A percentile compares a stretch with the other conserved stretches of the same genome.
phyloP scores from a whole-genome alignment of 2,888 invertebrate species.

The Archips xylosteana region DNA sequence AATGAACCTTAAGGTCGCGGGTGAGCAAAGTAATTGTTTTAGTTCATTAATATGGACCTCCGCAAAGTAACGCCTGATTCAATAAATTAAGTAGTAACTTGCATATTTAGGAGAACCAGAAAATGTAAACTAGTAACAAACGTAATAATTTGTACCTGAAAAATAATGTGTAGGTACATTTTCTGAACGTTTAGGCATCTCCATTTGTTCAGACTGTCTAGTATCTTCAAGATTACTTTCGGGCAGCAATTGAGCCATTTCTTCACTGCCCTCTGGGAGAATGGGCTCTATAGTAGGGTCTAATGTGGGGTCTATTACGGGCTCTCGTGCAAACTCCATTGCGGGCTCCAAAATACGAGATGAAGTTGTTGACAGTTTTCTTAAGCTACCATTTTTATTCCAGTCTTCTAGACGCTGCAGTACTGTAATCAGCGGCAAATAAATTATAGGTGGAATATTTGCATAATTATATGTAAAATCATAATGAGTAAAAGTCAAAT shows the following conservation, averaged over 20 bases:
- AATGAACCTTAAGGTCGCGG: no score
- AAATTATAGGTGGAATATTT: neutral
- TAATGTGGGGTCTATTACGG: neutral
- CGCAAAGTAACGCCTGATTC: no score
- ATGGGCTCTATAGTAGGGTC: neutral
- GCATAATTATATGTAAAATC: no score
- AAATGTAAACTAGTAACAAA: no score
- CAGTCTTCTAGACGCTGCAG: neutral
- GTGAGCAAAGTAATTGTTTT: no score
- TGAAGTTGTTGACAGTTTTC: neutral
- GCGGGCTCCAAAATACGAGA: neutral
- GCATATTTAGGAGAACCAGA: no score
- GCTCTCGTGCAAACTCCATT: neutral
- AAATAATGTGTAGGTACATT: neutral
- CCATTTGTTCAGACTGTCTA: neutral
- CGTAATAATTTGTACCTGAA: no score
- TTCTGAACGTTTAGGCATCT: neutral
- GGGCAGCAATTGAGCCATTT: neutral
- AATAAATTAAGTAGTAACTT: neutral
- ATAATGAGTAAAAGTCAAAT: neutral
- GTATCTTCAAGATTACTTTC: neutral
- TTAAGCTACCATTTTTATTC: neutral
- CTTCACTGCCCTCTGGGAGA: neutral
- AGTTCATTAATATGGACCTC: no score
- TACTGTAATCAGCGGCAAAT: neutral